Base-by-base conservation (phyloP, 23 tunicate genomes). In the Oikopleura dioica region DNA sequence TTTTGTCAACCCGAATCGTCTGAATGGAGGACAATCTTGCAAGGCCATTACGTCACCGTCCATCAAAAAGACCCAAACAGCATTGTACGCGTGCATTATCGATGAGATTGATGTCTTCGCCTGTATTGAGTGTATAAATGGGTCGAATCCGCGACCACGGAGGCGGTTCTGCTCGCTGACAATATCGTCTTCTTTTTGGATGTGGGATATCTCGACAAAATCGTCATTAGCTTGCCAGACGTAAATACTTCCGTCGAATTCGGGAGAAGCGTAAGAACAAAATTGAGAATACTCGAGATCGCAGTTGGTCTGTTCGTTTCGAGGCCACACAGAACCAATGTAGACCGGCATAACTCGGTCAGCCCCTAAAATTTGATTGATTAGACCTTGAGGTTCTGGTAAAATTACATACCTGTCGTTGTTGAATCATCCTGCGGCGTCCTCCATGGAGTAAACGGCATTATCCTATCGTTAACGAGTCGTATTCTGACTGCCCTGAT, bases 21-120 rank as follows among this genome's bases (percentile, higher is more conserved):
- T 31, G 26, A 63, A 63, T 4, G 72, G 72, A 24, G 72, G 30
- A 63, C 72, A 12, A 63, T 63, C 72, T 28, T 63, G 72, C 16
- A 63, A 63, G 29, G 72, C 72, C 16, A 63, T 12, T 2, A 63
- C 72, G 26, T 63, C 72, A 23, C 72, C 72, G 33, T 63, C 72
- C 16, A 2, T 2, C 33, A 12, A 31, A 63, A 63, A 63, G 32
- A 24, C 30, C 72, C 72, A 63, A 63, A 63, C 26, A 2, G 72
- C 72, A 63, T 31, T 63, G 72, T 63, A 63, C 33, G 72, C 72
- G 4, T 63, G 72, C 16, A 63, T 12, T 5, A 63, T 23, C 4
- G 4, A 63, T 16, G 72, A 21, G 33, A 63, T 31, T 2, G 33
- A 2, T 12, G 30, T 28, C 32, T 31, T 24, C 72, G 26, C 26